A percentile compares a stretch with the other conserved stretches of the same genome.
These are phyloP conservation scores for Canis aureus DNA, from an alignment of 2,113 vertebrate genomes.

Conservation along the genomic window DNA sequence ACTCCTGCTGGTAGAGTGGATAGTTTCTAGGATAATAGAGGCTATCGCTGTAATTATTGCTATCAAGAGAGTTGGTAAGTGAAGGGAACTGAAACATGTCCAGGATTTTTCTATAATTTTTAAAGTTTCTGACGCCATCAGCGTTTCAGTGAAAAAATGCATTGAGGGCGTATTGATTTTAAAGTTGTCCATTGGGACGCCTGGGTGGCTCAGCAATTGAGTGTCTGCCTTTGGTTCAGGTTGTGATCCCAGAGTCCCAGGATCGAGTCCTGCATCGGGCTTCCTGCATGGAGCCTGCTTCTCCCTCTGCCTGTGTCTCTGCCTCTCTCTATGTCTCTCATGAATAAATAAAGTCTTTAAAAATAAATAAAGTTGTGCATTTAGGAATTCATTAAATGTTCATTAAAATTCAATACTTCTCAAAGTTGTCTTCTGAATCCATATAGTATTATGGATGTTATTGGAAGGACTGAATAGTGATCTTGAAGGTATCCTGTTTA, in stretches of 20 bases:
- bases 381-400: conserved; percentile 42
- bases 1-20: not conserved
- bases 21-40: not conserved
- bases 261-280: too few species aligned
- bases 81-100: not conserved
- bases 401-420: conserved; percentile 2
- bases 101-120: not conserved
- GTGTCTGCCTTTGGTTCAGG: too few species aligned
- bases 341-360: too few species aligned
- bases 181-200: not conserved
- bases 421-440: not conserved
- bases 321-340: too few species aligned
- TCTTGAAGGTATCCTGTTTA: not conserved
- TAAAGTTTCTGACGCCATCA: not conserved
- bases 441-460: not conserved
- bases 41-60: not conserved
- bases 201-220: too few species aligned
- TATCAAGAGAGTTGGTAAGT: conserved; percentile 1
- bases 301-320: too few species aligned
- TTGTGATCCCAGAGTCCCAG: too few species aligned
- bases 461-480: conserved; percentile 14
- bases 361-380: not conserved
- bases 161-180: conserved; percentile 15
- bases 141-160: not conserved
- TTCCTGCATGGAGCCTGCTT: too few species aligned